phyloP scores from a whole-genome alignment of 2,113 vertebrate genomes.

The Entelurus aequoreus region DNA sequence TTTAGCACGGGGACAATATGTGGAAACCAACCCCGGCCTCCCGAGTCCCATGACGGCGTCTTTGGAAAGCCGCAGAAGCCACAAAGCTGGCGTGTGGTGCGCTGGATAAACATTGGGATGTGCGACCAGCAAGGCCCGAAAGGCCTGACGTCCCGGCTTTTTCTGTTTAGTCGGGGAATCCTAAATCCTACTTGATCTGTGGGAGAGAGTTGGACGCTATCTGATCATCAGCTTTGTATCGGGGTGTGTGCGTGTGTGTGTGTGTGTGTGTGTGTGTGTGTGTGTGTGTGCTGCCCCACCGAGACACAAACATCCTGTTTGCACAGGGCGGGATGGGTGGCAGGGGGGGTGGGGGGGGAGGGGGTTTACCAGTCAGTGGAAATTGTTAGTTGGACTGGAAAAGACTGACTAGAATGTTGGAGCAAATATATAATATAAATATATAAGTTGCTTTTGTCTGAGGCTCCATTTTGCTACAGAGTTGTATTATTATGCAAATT shows the following conservation, averaged over 20 bases:
- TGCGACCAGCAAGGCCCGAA: too few relatives aligned
- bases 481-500: too few relatives aligned
- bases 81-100: background rate
- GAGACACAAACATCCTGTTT: constrained; percentile 76
- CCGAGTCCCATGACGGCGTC: constrained; percentile 42
- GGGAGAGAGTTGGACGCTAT: constrained; percentile 54
- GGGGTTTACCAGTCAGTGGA: background rate
- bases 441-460: too few relatives aligned
- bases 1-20: constrained; percentile 43
- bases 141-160: too few relatives aligned
- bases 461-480: too few relatives aligned
- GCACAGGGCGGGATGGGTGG: constrained; percentile 37
- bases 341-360: too few relatives aligned
- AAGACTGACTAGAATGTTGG: constrained; percentile 1
- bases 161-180: too few relatives aligned
- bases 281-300: constrained; percentile 47
- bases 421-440: background rate
- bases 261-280: too few relatives aligned
- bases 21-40: constrained; percentile 49
- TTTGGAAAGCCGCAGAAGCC: constrained; percentile 8
- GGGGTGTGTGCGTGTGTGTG: too few relatives aligned
- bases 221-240: constrained; percentile 53
- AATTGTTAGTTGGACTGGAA: constrained; percentile 5
- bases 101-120: too few relatives aligned
- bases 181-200: constrained; percentile 69